A percentile compares a stretch with the other conserved stretches of the same genome.
These are phyloP conservation scores for Uloborus diversus DNA, from an alignment of 1,140 invertebrate species.

Conservation along the genomic window DNA sequence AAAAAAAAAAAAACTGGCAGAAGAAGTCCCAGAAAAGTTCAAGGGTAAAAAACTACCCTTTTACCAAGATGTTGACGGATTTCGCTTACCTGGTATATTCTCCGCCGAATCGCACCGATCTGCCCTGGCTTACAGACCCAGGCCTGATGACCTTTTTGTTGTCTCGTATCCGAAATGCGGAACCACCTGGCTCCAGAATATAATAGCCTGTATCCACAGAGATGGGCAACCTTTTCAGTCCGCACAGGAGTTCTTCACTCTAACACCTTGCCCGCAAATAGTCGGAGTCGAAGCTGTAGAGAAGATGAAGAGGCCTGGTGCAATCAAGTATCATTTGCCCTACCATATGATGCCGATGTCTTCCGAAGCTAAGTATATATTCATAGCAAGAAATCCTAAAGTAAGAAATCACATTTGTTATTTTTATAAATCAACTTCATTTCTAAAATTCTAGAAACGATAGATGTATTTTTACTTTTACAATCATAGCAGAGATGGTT, in stretches of 20 bases:
- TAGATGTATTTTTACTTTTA: neutral
- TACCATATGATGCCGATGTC: conserved; percentile 64
- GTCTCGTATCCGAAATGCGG: conserved; percentile 58
- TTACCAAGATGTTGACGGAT: conserved; percentile 21
- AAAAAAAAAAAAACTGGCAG: neutral
- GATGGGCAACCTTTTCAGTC: conserved; percentile 26
- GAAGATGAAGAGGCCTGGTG: conserved; percentile 45
- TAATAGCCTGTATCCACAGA: conserved; percentile 33
- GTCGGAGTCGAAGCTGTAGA: conserved; percentile 23
- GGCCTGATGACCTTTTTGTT: conserved; percentile 55
- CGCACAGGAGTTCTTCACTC: conserved; percentile 20
- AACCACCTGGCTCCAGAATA: conserved; percentile 46
- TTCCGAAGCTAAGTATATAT: conserved; percentile 71
- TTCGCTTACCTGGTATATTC: neutral
- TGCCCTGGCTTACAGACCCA: conserved; percentile 32
- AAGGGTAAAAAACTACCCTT: neutral
- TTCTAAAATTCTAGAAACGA: neutral
- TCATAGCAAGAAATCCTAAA: conserved; percentile 84
- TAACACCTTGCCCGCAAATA: conserved; percentile 55
- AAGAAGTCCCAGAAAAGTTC: neutral
- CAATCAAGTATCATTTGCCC: conserved; percentile 55
- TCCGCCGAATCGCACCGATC: neutral
- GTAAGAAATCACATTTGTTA: conserved; percentile 61
- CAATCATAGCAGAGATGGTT: too few species aligned
- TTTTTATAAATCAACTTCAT: neutral